Evolutionary conservation across 2,113 vertebrate genomes (phyloP), one percentile per base, ranked within the genome.

Genomic region (Siniperca chuatsi): DNA sequence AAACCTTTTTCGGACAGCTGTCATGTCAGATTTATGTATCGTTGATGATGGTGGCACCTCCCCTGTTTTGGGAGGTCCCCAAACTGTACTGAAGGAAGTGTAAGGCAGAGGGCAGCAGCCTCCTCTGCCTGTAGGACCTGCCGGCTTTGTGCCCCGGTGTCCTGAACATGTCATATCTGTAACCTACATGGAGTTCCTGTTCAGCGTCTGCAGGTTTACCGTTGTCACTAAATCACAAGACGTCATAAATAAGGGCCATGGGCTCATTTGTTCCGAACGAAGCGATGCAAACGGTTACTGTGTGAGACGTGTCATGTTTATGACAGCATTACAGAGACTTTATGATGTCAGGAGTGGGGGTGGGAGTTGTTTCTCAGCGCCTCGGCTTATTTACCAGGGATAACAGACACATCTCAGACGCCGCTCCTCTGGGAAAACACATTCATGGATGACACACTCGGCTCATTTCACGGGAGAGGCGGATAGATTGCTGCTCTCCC

Each of bases 401-500:
- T 90, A 94, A 94, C 93, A 90, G 86, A 90, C 87, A 90, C 87
- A 85, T 89, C 89, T 90, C 67, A 79, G 80, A 70, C 58, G 81
- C 29, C 42, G 48, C 85, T 93, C 90, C 92, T 84, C 79, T n/a
- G 84, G 92, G 92, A 92, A 54, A 89, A 92, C 89, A 82, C 88
- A 85, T 90, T 92, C 90, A 90, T 67, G 75, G 87, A 85, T 78
- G 89, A 91, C 92, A 88, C 91, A 67, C 89, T 90, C 75, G 82
- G 86, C 90, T 94, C 92, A 94, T 94, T 95, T 94, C 91, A 86
- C 89, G 71, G 76, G 80, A 81, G 92, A 91, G 91, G 84, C 55
- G 79, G 92, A 93, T 82, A 87, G 93, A 93, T 92, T 82, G 92
- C 87, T 65, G 83, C 89, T 92, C 91, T 92, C 76, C 79, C 83